These are phyloP conservation scores for Pomacea maculata DNA, from an alignment of 1,140 invertebrate genomes.

Conservation along the genomic window DNA sequence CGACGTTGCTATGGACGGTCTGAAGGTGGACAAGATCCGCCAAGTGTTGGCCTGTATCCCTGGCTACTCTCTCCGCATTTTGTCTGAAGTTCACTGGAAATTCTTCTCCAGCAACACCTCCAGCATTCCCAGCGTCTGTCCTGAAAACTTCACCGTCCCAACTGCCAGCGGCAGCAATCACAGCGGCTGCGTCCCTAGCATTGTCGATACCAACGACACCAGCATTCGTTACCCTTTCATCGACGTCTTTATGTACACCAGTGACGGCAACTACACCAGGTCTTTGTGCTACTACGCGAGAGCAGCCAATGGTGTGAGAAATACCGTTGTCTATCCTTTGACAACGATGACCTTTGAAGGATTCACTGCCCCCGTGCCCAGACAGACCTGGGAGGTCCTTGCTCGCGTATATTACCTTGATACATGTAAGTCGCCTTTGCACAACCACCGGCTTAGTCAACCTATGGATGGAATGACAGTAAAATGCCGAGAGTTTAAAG, in stretches of 20 bases:
- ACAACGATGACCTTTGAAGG: neutral
- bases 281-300: neutral
- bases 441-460: neutral
- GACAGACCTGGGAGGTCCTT: neutral
- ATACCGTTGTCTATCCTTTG: constrained; percentile 9
- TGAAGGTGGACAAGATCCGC: neutral
- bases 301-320: neutral
- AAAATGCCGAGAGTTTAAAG: neutral
- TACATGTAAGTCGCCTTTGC: neutral
- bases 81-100: constrained; percentile 16
- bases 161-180: too few relatives aligned
- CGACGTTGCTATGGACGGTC: constrained; percentile 14
- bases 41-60: constrained; percentile 17
- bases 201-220: neutral
- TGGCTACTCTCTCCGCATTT: neutral
- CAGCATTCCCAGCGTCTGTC: neutral
- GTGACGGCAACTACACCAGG: constrained; percentile 16
- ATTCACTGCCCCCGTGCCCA: constrained; percentile 10
- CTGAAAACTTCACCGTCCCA: neutral
- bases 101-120: neutral
- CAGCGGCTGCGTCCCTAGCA: neutral
- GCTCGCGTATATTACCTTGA: neutral
- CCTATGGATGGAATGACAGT: neutral
- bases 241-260: constrained; percentile 18
- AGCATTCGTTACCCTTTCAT: constrained; percentile 16